Base-by-base conservation (phyloP, 2,113 vertebrate species). In the Apistogramma diplotaenia region DNA sequence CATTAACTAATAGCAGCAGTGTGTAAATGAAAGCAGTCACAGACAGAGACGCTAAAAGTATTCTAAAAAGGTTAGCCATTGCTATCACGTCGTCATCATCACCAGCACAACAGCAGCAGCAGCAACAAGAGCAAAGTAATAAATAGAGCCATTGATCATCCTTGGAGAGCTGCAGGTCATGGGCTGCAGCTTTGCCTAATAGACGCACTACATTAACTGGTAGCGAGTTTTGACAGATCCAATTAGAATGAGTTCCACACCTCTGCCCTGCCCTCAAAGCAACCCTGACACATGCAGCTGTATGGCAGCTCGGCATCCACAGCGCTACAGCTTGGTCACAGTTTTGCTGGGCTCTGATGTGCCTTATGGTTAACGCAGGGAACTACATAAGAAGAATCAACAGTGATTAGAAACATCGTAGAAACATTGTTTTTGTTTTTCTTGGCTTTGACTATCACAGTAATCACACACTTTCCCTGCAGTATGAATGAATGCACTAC, bases 181-280 rank as follows among this genome's bases (percentile, higher is more conserved):
- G 71, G 73, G 74, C 84, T 78, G 85, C 79, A 91, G 89, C 83
- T 84, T 88, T 88, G 75, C 78, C 56, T 92, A 89, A 90, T 91
- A 46, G 92, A 91, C 80, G 90, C 81, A 91, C 76, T 93, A 92
- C 76, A 92, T 93, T 94, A 92, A 84, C 83, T 8, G 87, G 25
- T 70, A 58, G 73, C 5, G 8, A 73, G 75, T 89, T 92, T 84
- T 91, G 93, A 93, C 91, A 93, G 84, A 89, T 93, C 88, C 91
- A 93, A 91, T 93, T 93, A 93, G 76, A 89, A 79, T 19, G 81
- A 80, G 83, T 86, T 65, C 76, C 71, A 54, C 79, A 82, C 71
- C 72, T 67, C 79, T 78, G 78, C 58, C 53, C 71, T 74, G 85
- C 59, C 85, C 85, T 82, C 85, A 51, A 76, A 73, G 71, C 76